Conservation (phyloP, 2,888 invertebrate genomes). For the Ferdinandea cuprea region DNA sequence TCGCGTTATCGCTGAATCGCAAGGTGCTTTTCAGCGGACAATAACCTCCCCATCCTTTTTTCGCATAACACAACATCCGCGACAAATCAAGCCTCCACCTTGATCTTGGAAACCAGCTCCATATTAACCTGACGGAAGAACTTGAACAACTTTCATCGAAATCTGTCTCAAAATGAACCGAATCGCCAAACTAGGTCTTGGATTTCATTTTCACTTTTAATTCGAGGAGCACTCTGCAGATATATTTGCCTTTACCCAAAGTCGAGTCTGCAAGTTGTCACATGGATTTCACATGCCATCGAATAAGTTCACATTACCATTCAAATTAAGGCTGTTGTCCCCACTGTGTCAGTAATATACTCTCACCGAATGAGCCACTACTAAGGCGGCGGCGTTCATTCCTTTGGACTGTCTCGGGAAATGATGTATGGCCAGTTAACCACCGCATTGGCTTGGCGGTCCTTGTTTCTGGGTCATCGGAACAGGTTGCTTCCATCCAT, state of each 20-base stretch:
- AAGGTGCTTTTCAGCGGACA: not conserved
- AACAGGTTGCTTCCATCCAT: constrained; percentile 70
- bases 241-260: constrained; percentile 16
- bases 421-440: constrained; percentile 58
- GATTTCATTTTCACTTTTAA: constrained; percentile 64
- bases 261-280: constrained; percentile 25
- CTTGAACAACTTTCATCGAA: constrained; percentile 61
- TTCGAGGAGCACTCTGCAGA: not conserved
- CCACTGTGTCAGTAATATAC: constrained; percentile 41
- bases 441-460: constrained; percentile 44
- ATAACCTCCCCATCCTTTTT: not conserved
- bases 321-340: constrained; percentile 49
- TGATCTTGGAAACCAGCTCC: constrained; percentile 13
- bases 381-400: constrained; percentile 37
- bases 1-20: too few species aligned
- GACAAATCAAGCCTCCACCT: constrained; percentile 10
- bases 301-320: constrained; percentile 52
- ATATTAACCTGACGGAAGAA: constrained; percentile 2
- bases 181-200: constrained; percentile 34
- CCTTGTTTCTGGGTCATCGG: constrained; percentile 70
- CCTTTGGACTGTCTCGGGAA: constrained; percentile 65
- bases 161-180: constrained; percentile 26
- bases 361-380: constrained; percentile 51
- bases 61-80: not conserved
- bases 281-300: constrained; percentile 29